phyloP scores from a whole-genome alignment of 2,113 vertebrate genomes.

The Athene noctua region DNA sequence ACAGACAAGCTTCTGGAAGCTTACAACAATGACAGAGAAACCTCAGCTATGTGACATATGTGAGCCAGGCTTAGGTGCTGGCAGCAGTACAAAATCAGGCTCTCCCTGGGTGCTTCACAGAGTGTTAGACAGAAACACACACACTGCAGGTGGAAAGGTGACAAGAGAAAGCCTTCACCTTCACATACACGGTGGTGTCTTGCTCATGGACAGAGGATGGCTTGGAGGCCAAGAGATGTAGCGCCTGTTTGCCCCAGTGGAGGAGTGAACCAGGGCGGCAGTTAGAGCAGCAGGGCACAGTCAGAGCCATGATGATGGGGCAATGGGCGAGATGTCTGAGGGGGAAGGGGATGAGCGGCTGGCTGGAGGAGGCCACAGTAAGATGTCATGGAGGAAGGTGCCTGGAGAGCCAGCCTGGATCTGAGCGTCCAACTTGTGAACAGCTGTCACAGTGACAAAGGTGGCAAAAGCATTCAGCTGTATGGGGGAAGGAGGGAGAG shows the following conservation, averaged over 20 bases:
- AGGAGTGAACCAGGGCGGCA: neutral
- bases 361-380: neutral
- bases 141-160: neutral
- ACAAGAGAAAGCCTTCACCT: neutral
- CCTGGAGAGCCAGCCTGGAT: neutral
- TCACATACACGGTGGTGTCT: rapidly evolving
- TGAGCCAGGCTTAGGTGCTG: neutral
- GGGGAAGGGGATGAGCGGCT: neutral
- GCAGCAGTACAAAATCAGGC: neutral
- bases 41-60: neutral
- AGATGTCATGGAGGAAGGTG: neutral
- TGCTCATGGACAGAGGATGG: neutral
- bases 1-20: neutral
- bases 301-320: neutral
- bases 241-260: neutral
- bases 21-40: neutral
- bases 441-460: neutral
- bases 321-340: rapidly evolving
- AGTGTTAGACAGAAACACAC: neutral
- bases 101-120: neutral
- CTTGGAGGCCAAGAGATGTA: neutral
- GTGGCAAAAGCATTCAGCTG: neutral
- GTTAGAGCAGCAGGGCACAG: neutral
- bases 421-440: neutral
- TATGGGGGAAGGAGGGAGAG: neutral